Conservation (phyloP, 2,888 invertebrate species). For the Sesia apiformis region DNA sequence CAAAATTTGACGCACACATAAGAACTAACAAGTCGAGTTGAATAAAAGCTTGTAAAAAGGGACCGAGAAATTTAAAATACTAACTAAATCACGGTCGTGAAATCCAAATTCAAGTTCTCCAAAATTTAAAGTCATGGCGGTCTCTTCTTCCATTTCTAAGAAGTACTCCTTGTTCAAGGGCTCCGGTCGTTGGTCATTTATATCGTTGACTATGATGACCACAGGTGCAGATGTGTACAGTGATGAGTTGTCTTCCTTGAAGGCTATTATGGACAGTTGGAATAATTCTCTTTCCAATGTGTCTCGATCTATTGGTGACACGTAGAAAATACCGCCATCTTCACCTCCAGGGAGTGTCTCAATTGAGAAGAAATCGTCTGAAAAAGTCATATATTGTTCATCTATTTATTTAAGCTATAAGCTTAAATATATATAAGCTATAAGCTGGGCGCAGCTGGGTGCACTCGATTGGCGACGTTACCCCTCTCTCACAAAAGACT, state of each 20-base stretch:
- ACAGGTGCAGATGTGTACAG: conserved; percentile 39
- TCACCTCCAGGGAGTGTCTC: conserved; percentile 36
- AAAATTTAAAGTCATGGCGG: conserved; percentile 58
- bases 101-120: conserved; percentile 56
- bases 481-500: no score
- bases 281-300: conserved; percentile 55
- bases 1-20: no score
- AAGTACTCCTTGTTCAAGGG: conserved; percentile 43
- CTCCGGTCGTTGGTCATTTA: conserved; percentile 80
- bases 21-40: no score
- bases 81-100: conserved; percentile 70
- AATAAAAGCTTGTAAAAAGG: no score
- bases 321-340: conserved; percentile 40
- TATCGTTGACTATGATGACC: conserved; percentile 65
- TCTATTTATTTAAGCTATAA: not conserved
- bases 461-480: no score
- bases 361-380: conserved; percentile 52
- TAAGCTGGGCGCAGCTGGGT: no score
- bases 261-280: conserved; percentile 57
- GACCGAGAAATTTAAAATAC: conserved; percentile 8
- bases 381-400: conserved; percentile 3
- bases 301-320: conserved; percentile 62
- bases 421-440: no score
- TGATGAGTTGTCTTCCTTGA: conserved; percentile 44
- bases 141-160: conserved; percentile 69